These are phyloP conservation scores for Podarcis cretensis DNA, from an alignment of 2,113 vertebrate genomes.

Conservation along the genomic window DNA sequence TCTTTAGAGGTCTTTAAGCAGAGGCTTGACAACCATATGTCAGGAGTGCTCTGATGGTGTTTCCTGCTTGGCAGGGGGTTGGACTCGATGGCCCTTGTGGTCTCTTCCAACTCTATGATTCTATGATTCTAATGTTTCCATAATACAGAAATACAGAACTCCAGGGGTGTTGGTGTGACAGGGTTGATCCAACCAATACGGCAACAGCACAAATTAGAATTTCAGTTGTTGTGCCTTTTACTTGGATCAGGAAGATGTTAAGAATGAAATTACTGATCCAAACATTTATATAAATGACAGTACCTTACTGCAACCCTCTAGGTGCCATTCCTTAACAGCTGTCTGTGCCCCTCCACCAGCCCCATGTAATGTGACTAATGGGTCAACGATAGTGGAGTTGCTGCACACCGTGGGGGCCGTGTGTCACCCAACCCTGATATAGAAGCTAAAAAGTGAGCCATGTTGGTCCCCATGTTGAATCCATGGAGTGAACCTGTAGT, in stretches of 20 bases:
- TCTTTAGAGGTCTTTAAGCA: no score
- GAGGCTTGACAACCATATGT: no score
- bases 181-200: not conserved
- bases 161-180: not conserved
- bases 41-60: no score
- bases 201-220: not conserved
- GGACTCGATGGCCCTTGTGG: no score
- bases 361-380: no score
- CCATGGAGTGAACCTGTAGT: not conserved
- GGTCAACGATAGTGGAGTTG: no score
- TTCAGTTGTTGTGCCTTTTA: not conserved
- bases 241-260: not conserved
- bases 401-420: not conserved
- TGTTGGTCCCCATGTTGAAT: not conserved
- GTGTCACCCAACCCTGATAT: not conserved
- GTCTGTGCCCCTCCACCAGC: no score
- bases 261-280: not conserved
- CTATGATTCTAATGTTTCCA: not conserved
- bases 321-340: no score
- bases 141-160: not conserved
- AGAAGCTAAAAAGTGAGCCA: not conserved
- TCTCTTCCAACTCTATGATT: no score
- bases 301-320: no score
- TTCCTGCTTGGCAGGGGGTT: no score
- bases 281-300: not conserved